These are phyloP conservation scores for Conchocele bisecta DNA, from an alignment of 2,888 invertebrate genomes.

Conservation along the genomic window DNA sequence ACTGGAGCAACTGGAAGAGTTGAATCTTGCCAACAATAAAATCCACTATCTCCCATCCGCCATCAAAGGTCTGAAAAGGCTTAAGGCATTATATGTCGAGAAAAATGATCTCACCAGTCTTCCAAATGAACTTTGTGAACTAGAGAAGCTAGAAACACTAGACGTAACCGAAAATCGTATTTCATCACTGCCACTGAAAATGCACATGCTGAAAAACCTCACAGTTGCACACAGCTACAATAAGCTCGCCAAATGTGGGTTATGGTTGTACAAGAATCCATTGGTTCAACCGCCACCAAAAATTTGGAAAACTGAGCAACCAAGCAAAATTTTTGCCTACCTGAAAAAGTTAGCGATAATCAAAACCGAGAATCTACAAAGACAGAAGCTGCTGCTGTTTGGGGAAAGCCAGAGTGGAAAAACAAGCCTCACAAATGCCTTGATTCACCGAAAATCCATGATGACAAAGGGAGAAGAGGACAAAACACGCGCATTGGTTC, in stretches of 20 bases:
- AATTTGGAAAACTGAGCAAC: slow-evolving; percentile 80
- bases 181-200: slow-evolving; percentile 73
- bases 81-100: slow-evolving; percentile 72
- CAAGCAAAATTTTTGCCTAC: slow-evolving; percentile 78
- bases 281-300: slow-evolving; percentile 79
- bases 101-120: slow-evolving; percentile 73
- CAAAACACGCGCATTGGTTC: slow-evolving; percentile 64
- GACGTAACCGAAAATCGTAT: slow-evolving; percentile 80
- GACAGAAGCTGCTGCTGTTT: slow-evolving; percentile 77
- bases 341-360: slow-evolving; percentile 77
- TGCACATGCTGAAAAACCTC: slow-evolving; percentile 75
- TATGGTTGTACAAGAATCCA: slow-evolving; percentile 82
- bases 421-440: slow-evolving; percentile 74
- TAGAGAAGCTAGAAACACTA: slow-evolving; percentile 77
- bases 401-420: slow-evolving; percentile 80
- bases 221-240: slow-evolving; percentile 77
- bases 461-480: slow-evolving; percentile 63
- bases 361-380: slow-evolving; percentile 78
- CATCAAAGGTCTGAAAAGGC: slow-evolving; percentile 72
- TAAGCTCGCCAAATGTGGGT: slow-evolving; percentile 76
- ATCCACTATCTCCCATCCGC: slow-evolving; percentile 73
- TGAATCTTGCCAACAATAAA: slow-evolving; percentile 76
- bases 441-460: slow-evolving; percentile 72
- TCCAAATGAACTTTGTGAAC: slow-evolving; percentile 78
- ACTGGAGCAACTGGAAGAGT: slow-evolving; percentile 73